Conservation (phyloP, 1,140 invertebrate species). For the Dryas iulia region DNA sequence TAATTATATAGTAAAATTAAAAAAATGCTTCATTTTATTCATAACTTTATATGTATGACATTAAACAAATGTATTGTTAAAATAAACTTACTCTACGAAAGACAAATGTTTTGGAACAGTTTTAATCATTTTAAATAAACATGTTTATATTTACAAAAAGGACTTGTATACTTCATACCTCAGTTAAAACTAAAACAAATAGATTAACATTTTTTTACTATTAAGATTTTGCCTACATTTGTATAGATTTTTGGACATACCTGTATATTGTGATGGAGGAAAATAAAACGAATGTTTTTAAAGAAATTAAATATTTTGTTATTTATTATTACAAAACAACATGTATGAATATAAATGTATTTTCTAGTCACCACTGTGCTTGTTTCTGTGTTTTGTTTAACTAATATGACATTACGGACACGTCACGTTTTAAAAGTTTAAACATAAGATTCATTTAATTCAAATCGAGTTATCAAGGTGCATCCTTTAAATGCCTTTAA, state of each 20-base stretch:
- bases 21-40: too few relatives aligned
- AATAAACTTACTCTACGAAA: too few relatives aligned
- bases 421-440: not conserved
- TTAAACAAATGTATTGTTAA: too few relatives aligned
- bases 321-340: conserved; percentile 75
- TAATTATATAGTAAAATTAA: too few relatives aligned
- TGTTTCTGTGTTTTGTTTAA: conserved; percentile 10
- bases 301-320: conserved; percentile 77
- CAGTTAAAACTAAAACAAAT: not conserved
- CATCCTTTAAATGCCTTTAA: not conserved
- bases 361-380: conserved; percentile 69
- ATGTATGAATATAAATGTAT: conserved; percentile 69
- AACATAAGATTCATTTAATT: not conserved
- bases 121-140: too few relatives aligned
- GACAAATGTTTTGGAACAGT: too few relatives aligned
- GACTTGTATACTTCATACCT: too few relatives aligned
- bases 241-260: not conserved
- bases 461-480: not conserved
- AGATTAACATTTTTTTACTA: not conserved
- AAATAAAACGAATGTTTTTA: conserved; percentile 63
- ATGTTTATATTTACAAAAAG: too few relatives aligned
- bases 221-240: not conserved
- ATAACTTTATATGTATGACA: too few relatives aligned
- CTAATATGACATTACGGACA: not conserved
- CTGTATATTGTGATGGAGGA: not conserved